Evolutionary conservation across 2,888 invertebrate genomes (phyloP).

Genomic region (Lamproptera curius): DNA sequence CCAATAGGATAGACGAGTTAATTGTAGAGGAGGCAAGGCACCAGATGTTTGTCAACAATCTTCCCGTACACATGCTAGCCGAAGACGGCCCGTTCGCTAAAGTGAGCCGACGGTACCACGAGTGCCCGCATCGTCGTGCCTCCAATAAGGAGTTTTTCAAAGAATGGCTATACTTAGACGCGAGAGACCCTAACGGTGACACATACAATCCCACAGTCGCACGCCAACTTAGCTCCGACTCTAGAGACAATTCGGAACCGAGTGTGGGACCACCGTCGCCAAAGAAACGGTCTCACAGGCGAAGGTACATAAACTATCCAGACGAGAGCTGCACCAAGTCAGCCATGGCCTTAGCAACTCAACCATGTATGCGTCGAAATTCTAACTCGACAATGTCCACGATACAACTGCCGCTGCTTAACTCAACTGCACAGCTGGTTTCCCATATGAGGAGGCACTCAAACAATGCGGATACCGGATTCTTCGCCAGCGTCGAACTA

Average conservation of each 20-base stretch:
- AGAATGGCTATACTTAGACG: constrained; percentile 68
- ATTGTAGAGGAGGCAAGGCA: constrained; percentile 56
- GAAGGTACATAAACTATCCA: constrained; percentile 63
- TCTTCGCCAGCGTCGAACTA: constrained; percentile 74
- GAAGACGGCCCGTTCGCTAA: constrained; percentile 71
- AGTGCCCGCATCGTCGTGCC: constrained; percentile 56
- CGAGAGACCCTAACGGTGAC: constrained; percentile 58
- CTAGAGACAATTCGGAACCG: constrained; percentile 71
- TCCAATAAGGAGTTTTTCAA: constrained; percentile 66
- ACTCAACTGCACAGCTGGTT: constrained; percentile 69
- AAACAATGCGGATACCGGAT: constrained; percentile 80
- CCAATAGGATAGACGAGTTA: constrained; percentile 57
- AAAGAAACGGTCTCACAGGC: constrained; percentile 60
- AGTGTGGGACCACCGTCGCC: constrained; percentile 70
- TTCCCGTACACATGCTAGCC: constrained; percentile 56
- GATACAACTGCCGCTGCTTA: constrained; percentile 74
- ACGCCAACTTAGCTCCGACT: constrained; percentile 73
- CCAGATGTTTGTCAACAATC: constrained; percentile 46
- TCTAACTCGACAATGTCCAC: constrained; percentile 81
- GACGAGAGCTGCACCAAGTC: constrained; percentile 73
- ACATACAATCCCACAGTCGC: constrained; percentile 74
- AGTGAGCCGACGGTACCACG: constrained; percentile 63
- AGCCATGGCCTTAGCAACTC: constrained; percentile 66
- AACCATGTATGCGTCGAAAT: constrained; percentile 76
- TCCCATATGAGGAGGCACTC: constrained; percentile 79